Evolutionary conservation across 2,797 vertebrate species (phyloP).

Genomic region (Gambelia wislizenii): DNA sequence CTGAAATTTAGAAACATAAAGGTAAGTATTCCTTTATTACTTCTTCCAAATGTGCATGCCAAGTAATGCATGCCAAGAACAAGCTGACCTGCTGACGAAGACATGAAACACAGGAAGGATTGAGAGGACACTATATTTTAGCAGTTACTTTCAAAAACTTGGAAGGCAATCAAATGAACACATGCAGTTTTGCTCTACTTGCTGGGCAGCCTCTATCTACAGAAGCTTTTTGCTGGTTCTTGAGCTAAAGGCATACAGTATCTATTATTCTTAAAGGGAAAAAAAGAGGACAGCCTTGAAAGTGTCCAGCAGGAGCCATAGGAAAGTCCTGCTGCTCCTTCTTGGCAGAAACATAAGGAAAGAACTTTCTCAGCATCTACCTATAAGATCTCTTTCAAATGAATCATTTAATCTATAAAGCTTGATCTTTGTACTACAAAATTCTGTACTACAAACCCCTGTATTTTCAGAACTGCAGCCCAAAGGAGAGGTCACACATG

Average conservation of each 20-base stretch:
- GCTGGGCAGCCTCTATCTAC: not conserved
- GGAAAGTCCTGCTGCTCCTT: not conserved
- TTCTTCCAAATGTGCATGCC: no score
- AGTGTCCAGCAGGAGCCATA: not conserved
- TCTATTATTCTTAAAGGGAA: not conserved
- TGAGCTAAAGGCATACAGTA: not conserved
- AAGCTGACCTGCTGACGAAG: not conserved
- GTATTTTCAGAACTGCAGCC: not conserved
- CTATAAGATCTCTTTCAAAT: not conserved
- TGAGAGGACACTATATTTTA: not conserved
- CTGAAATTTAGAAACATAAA: no score
- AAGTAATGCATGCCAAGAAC: conserved; percentile 52
- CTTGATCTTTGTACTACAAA: not conserved
- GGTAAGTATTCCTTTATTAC: no score
- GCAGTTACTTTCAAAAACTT: not conserved
- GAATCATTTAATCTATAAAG: not conserved
- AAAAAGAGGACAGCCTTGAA: not conserved
- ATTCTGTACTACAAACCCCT: no score
- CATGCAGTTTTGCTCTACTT: not conserved
- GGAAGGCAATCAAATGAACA: not conserved
- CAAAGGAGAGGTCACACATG: not conserved
- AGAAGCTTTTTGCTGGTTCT: not conserved
- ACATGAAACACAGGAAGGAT: not conserved
- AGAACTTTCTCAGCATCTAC: not conserved
- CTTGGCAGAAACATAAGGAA: not conserved